Base-by-base conservation (phyloP, 2,797 vertebrate genomes). In the Schizopygopsis malacanthus region DNA sequence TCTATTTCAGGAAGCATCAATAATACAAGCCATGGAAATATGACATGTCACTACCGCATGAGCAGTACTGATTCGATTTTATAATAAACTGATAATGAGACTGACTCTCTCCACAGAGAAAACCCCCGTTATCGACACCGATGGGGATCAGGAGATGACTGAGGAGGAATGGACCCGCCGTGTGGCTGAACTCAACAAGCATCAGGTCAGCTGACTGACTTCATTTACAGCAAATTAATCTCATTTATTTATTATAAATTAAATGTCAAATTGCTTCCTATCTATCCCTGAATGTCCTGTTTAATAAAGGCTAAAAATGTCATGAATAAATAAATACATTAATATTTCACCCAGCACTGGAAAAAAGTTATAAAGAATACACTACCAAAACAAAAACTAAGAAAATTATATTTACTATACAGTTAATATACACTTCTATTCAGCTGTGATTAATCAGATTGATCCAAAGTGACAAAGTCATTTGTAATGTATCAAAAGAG, bases 121-220 rank as follows among this genome's bases (percentile, higher is more conserved):
- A 92, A 96, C 95, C 61, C 93, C 93, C 41, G 85, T 91, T 82
- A 86, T 93, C n/a, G 94, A 96, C 73, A 91, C 89, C 84, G 92
- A 94, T 78, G 86, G 89, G n/a, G 94, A 93, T 22, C 92, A 93
- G 54, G 93, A 96, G 90, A 95, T 98, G 95, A 96, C 96, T 7
- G 97, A 98, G 92, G 97, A 97, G 89, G 97, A 99, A 91, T 96
- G 97, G 95, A 96, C 95, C 88, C 96, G 95, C 89, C 97, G 97
- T 0, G 94, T 97, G 90, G 96, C 98, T 65, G 98, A 98, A 80
- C 95, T 98, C 92, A 98, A 98, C 92, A 99, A 99, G 91, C 97
- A 99, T 90, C 98, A 99, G 97, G 98, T 99, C 80, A 91, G 94
- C 54, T 25, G 3, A 75, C 47, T 56, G 16, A 65, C 9, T 50